Conservation (phyloP, 2,797 vertebrate species). For the Linurgus olivaceus region DNA sequence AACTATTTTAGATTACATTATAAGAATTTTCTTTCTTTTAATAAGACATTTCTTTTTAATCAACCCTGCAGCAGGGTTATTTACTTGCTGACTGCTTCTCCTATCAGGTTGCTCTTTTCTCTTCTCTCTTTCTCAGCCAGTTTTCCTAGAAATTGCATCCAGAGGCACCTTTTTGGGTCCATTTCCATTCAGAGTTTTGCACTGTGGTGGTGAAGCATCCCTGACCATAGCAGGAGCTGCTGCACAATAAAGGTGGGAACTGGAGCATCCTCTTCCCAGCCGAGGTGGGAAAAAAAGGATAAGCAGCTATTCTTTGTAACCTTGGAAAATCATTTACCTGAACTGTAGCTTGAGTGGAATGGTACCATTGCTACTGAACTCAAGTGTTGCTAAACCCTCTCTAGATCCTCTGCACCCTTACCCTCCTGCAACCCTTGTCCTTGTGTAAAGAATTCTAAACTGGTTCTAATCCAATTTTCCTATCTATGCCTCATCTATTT, state of each 20-base stretch:
- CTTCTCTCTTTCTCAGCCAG: neutral
- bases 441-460: neutral
- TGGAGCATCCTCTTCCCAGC: neutral
- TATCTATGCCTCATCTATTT: neutral
- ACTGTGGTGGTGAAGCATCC: fast-evolving
- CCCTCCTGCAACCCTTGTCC: neutral
- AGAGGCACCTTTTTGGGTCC: neutral
- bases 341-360: neutral
- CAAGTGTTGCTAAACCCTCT: neutral
- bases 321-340: neutral
- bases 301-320: neutral
- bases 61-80: neutral
- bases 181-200: neutral
- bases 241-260: neutral
- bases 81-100: neutral
- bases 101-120: neutral
- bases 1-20: neutral
- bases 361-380: neutral
- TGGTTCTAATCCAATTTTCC: neutral
- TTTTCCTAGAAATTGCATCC: neutral
- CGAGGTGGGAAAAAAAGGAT: neutral
- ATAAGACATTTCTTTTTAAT: neutral
- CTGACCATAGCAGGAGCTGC: neutral
- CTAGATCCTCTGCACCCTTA: neutral
- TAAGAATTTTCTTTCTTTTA: neutral